Percentiles rank a stretch among this genome's conserved stretches.
Conservation (phyloP, 2,113 vertebrate genomes). For the Notiomystis cincta region DNA sequence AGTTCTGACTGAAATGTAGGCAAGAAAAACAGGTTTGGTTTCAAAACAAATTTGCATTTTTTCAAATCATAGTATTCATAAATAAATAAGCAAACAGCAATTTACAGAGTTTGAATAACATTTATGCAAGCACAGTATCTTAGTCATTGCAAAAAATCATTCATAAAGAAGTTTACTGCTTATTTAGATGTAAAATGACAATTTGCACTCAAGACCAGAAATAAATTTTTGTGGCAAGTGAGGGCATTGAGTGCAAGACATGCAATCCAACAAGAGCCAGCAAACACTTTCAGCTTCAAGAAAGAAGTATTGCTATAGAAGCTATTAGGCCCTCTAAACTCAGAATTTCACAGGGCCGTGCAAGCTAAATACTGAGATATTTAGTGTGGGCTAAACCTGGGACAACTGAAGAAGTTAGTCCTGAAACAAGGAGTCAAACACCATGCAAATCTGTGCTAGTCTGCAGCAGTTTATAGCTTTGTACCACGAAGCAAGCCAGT, state of each 20-base stretch:
- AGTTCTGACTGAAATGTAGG: slow-evolving; percentile 99
- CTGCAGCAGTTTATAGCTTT: background rate
- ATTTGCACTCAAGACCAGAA: background rate
- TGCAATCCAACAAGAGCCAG: background rate
- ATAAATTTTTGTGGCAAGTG: background rate
- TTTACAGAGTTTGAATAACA: slow-evolving; percentile 38
- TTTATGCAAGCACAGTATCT: slow-evolving; percentile 20
- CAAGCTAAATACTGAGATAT: background rate
- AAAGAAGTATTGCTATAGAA: background rate
- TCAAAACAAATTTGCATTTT: slow-evolving; percentile 87
- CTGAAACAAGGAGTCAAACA: background rate
- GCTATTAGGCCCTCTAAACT: background rate
- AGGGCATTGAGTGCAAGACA: background rate
- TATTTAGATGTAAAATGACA: background rate
- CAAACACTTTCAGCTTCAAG: background rate
- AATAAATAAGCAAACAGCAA: slow-evolving; percentile 58
- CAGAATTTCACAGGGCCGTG: background rate
- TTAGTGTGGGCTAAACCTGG: background rate
- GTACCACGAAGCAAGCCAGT: background rate
- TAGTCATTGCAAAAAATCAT: slow-evolving; percentile 17
- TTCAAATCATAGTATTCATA: slow-evolving; percentile 62
- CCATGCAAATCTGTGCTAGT: background rate
- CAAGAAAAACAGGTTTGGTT: slow-evolving; percentile 97
- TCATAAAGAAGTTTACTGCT: background rate
- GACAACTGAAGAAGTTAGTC: background rate